Evolutionary conservation across 1,140 invertebrate genomes (phyloP).

Genomic region (Chionoecetes opilio): DNA sequence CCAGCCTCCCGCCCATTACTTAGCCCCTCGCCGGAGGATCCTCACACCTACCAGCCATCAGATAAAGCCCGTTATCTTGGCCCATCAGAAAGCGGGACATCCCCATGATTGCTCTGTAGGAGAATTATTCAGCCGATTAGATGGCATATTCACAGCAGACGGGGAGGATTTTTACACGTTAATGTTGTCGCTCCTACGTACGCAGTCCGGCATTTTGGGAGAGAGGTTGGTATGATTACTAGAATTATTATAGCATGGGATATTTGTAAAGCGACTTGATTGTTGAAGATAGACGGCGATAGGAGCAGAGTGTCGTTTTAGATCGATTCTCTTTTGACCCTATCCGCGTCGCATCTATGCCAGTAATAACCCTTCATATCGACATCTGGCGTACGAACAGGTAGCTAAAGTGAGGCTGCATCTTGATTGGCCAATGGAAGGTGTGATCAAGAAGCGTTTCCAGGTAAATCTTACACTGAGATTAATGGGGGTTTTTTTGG

Average conservation of each 20-base stretch:
- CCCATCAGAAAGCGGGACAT: neutral
- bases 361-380: neutral
- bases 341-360: neutral
- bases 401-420: neutral
- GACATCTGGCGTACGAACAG: conserved; percentile 1
- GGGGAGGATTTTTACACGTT: neutral
- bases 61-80: neutral
- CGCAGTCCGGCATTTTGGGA: neutral
- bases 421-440: too few species aligned
- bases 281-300: neutral
- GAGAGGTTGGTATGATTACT: too few species aligned
- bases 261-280: neutral
- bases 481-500: too few species aligned
- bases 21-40: neutral
- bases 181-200: neutral
- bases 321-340: neutral
- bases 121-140: neutral
- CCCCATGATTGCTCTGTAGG: neutral
- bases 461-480: too few species aligned
- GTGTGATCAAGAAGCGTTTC: too few species aligned
- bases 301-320: neutral
- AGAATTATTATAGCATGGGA: neutral
- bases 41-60: conserved; percentile 4
- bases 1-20: neutral
- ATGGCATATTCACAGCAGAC: neutral